Evolutionary conservation across 1,140 invertebrate genomes (phyloP).

Genomic region (Pogonus chalceus): DNA sequence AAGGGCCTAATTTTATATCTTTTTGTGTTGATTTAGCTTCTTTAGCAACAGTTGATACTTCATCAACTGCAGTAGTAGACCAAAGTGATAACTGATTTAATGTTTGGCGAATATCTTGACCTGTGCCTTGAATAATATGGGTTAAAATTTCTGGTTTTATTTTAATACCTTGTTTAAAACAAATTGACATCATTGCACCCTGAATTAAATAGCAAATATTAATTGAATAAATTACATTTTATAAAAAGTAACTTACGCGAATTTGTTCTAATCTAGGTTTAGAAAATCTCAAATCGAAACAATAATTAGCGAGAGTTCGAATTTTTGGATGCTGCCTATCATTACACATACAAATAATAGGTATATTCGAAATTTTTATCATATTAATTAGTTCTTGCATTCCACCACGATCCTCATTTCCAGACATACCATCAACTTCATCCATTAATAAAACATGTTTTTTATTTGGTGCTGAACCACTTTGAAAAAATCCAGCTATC

Average conservation of each 20-base stretch:
- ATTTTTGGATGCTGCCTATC: slow-evolving; percentile 93
- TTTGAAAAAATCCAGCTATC: slow-evolving; percentile 45
- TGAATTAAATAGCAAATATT: no score
- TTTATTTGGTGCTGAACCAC: slow-evolving; percentile 27
- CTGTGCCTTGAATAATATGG: slow-evolving; percentile 78
- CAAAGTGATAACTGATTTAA: slow-evolving; percentile 79
- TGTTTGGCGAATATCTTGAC: slow-evolving; percentile 89
- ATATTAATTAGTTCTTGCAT: slow-evolving; percentile 87
- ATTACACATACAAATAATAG: slow-evolving; percentile 98
- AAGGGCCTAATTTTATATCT: slow-evolving; percentile 82
- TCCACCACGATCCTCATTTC: slow-evolving; percentile 97
- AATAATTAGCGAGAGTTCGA: slow-evolving; percentile 85
- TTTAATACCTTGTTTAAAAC: slow-evolving; percentile 85
- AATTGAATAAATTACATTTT: not conserved
- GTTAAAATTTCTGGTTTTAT: slow-evolving; percentile 64
- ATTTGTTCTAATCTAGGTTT: slow-evolving; percentile 85
- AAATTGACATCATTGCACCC: slow-evolving; percentile 81
- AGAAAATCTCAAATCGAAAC: slow-evolving; percentile 81
- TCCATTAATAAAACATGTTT: slow-evolving; percentile 97
- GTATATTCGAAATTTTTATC: slow-evolving; percentile 84
- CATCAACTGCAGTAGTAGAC: slow-evolving; percentile 46
- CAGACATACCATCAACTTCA: slow-evolving; percentile 99
- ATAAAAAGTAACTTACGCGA: slow-evolving; percentile 45
- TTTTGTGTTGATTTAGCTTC: slow-evolving; percentile 56
- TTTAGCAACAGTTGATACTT: slow-evolving; percentile 37